Conservation (phyloP, 2,888 invertebrate genomes). For the Drosophila gaucha region DNA sequence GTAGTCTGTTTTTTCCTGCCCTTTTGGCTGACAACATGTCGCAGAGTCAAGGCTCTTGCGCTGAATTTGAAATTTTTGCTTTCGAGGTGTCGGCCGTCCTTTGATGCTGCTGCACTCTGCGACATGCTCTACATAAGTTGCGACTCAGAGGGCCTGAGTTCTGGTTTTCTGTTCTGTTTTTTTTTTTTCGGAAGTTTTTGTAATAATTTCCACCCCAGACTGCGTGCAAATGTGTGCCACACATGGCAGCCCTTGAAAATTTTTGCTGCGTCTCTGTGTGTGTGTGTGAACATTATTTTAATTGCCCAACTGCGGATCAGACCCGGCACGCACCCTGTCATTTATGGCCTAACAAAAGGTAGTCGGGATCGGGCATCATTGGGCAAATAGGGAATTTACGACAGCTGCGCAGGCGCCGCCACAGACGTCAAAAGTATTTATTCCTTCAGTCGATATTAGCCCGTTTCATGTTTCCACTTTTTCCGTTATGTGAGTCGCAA, state of each 20-base stretch:
- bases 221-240: constrained; percentile 62
- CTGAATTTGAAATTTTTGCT: constrained; percentile 31
- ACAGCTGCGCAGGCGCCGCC: constrained; percentile 77
- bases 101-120: constrained; percentile 35
- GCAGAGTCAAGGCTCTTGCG: constrained; percentile 56
- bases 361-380: not conserved
- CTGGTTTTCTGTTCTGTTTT: constrained; percentile 13
- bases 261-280: constrained; percentile 31
- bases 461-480: constrained; percentile 46
- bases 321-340: constrained; percentile 66
- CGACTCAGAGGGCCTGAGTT: constrained; percentile 11
- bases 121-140: constrained; percentile 60
- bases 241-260: constrained; percentile 73
- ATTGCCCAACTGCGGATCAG: constrained; percentile 59
- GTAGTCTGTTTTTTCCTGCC: not conserved
- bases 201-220: constrained; percentile 58
- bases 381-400: constrained; percentile 45
- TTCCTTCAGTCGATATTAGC: constrained; percentile 37
- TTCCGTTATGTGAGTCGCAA: constrained; percentile 35
- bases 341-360: constrained; percentile 55
- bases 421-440: constrained; percentile 7
- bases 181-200: not conserved
- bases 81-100: constrained; percentile 24
- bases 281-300: constrained; percentile 72
- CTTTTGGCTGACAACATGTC: constrained; percentile 18